phyloP scores from a whole-genome alignment of 2,797 vertebrate species.

The Rhinophrynus dorsalis region DNA sequence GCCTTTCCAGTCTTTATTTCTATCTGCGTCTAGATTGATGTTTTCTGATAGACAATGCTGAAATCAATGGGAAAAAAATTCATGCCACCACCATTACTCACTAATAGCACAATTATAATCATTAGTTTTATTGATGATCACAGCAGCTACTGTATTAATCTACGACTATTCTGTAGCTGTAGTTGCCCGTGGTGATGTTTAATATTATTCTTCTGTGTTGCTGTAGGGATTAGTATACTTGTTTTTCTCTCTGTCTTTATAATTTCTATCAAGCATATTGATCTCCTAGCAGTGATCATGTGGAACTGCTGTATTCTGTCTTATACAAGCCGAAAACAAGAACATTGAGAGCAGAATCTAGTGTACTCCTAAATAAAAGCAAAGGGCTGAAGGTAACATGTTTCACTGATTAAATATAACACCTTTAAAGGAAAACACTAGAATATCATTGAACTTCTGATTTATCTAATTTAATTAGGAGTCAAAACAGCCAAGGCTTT shows the following conservation, averaged over 20 bases:
- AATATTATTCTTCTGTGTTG: conserved; percentile 59
- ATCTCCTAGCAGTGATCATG: conserved; percentile 65
- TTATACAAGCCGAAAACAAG: conserved; percentile 36
- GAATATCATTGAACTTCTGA: neutral
- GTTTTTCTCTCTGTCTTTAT: conserved; percentile 57
- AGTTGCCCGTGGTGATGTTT: conserved; percentile 54
- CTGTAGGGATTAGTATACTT: conserved; percentile 58
- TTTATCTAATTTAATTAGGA: conserved; percentile 40
- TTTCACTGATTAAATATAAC: conserved; percentile 41
- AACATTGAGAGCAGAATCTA: conserved; percentile 29
- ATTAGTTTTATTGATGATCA: conserved; percentile 64
- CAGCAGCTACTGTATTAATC: conserved; percentile 53
- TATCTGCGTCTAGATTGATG: conserved; percentile 42
- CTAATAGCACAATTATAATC: conserved; percentile 55
- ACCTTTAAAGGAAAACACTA: conserved; percentile 2
- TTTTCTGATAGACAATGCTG: conserved; percentile 29
- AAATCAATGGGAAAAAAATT: conserved; percentile 47
- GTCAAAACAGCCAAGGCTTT: neutral
- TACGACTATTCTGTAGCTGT: conserved; percentile 58
- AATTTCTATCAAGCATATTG: conserved; percentile 63
- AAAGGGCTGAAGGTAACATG: conserved; percentile 44
- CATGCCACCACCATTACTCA: conserved; percentile 57
- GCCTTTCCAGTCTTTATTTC: conserved; percentile 23
- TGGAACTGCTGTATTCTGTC: conserved; percentile 58
- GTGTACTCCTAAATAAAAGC: conserved; percentile 35